A percentile compares a stretch with the other conserved stretches of the same genome.
Evolutionary conservation across 2,797 vertebrate genomes (phyloP).

Genomic region (Gadopsis marmoratus): DNA sequence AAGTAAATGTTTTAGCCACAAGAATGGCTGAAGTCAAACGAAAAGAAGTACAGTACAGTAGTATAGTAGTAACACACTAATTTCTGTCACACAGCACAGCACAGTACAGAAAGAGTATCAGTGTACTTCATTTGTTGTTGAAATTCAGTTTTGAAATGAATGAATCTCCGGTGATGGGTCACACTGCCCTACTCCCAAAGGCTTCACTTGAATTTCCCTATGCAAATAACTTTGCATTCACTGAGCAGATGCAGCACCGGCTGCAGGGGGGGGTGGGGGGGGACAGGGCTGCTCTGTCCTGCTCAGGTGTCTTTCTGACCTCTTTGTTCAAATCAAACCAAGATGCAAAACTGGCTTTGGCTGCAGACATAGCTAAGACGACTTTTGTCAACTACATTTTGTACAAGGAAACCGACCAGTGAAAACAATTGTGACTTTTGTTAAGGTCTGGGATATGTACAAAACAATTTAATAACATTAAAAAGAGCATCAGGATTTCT

Average conservation of each 20-base stretch:
- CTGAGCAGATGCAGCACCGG: constrained; percentile 47
- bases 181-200: constrained; percentile 37
- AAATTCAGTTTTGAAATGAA: constrained; percentile 14
- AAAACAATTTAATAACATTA: neutral
- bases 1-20: neutral
- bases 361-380: constrained; percentile 13
- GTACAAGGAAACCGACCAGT: neutral
- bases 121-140: neutral
- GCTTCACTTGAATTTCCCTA: constrained; percentile 79
- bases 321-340: constrained; percentile 70
- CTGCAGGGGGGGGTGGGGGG: constrained; percentile 32
- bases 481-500: neutral
- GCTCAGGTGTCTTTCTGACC: constrained; percentile 58
- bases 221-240: constrained; percentile 86
- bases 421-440: neutral
- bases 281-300: constrained; percentile 61
- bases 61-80: neutral
- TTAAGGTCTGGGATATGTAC: neutral
- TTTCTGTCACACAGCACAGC: neutral
- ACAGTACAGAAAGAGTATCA: neutral
- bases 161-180: constrained; percentile 1
- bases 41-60: neutral
- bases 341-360: constrained; percentile 78
- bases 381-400: constrained; percentile 8
- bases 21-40: neutral